These are phyloP conservation scores for Cygnus atratus DNA, from an alignment of 2,113 vertebrate genomes.

Conservation along the genomic window DNA sequence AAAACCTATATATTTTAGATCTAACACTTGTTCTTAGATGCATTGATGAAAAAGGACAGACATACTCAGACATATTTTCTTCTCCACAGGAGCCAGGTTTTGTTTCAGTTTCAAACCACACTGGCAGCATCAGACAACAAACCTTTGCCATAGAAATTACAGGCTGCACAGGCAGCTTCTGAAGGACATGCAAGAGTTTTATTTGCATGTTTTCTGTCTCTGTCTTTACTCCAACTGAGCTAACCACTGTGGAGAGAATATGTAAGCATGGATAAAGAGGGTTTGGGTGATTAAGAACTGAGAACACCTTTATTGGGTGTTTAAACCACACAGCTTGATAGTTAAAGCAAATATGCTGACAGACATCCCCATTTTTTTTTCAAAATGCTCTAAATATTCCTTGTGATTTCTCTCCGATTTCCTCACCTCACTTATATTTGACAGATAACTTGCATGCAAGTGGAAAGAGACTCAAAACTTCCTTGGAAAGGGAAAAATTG, in stretches of 20 bases:
- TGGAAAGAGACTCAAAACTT: background rate
- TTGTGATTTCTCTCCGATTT: background rate
- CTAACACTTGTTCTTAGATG: slow-evolving; percentile 18
- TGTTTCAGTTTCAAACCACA: slow-evolving; percentile 43
- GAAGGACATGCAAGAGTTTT: slow-evolving; percentile 16
- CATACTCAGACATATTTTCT: slow-evolving; percentile 46
- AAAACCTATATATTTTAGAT: slow-evolving; percentile 30
- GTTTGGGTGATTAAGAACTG: background rate
- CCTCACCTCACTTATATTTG: background rate
- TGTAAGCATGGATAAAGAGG: background rate
- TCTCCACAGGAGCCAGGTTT: slow-evolving; percentile 33
- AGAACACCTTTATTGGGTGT: background rate
- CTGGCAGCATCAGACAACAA: slow-evolving; percentile 35
- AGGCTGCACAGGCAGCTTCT: slow-evolving; percentile 20
- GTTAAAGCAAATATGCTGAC: background rate
- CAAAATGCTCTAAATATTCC: background rate
- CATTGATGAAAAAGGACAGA: slow-evolving; percentile 57
- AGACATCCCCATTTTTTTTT: background rate
- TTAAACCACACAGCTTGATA: background rate
- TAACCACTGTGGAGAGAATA: background rate
- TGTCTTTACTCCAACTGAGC: background rate
- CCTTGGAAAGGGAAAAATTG: background rate
- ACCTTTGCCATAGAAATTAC: slow-evolving; percentile 52
- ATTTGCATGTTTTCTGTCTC: slow-evolving; percentile 34
- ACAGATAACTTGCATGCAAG: background rate